Base-by-base conservation (phyloP, 2,113 vertebrate genomes). In the Thinocorus orbignyianus region DNA sequence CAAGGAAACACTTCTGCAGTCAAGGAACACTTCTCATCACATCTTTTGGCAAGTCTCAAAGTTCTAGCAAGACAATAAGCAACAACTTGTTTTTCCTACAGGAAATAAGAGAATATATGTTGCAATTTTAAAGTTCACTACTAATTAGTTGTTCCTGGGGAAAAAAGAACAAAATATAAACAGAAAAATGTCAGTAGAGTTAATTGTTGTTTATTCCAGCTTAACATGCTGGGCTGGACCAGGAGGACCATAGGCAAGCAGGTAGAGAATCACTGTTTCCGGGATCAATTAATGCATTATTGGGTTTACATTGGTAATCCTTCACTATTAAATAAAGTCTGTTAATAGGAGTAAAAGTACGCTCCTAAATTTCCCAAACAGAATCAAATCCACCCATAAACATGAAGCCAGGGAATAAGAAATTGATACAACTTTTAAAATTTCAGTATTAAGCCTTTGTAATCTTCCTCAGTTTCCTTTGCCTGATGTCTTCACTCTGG, bases 271-370 rank as follows among this genome's bases (percentile, higher is more conserved):
- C 58, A 30, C 68, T 39, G 64, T 28, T 46, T 92, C 90, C 77
- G 88, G 86, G 80, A 90, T 81, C 25, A 78, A 86, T 78, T 82
- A 37, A 66, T 35, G 42, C 18, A 17, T 88, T 86, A 78, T 81
- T 81, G 80, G 72, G 62, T 88, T 94, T 83, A 61, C 26, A 26
- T 2, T 19, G 54, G n/a, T 90, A 66, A 94, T 66, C 88, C 51
- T 71, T 82, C 65, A 62, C 72, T 78, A 10, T 13, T 86, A 58
- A 93, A 86, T 92, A 62, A 93, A 95, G 83, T 66, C 83, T 78
- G 86, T 88, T 93, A 88, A 88, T 83, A 66, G 54, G 58, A 83
- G 49, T 17, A 51, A 35, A 92, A 83, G 20, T 77, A 93, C 54
- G 55, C 83, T 86, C 64, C 81, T 93, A 81, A 90, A 77, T 30